Base-by-base conservation (phyloP, 2,888 invertebrate genomes). In the Noctua janthe region DNA sequence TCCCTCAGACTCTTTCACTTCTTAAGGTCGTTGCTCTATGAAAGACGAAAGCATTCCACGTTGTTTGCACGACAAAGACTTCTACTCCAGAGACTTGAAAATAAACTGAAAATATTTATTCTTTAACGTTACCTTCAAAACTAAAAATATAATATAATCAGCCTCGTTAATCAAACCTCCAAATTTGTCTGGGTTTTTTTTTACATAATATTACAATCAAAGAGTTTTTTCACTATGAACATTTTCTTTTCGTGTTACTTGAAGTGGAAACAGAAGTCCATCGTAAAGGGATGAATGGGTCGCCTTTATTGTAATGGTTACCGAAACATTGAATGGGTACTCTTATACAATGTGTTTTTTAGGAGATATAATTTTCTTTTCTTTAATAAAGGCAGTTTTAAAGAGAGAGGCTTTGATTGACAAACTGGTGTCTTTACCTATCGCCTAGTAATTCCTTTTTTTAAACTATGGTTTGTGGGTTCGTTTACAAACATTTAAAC, bases 231-330 rank as follows among this genome's bases (percentile, higher is more conserved):
- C 62, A 67, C 17, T 67, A 74, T 29, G 47, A 77, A 78, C 29
- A 67, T 86, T 81, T 80, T 76, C 79, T 87, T 87, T 86, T 78
- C 76, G 47, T 81, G 82, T 79, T 74, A 43, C 59, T 71, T 74
- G 75, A 78, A 74, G 87, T 87, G 89, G 59, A 85, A 87, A 85
- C 73, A 74, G 54, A 79, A 77, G 79, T 82, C 76, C 78, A 39
- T 71, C 70, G 71, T 81, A 79, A 86, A 82, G 51, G 80, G 64
- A 72, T 79, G 73, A 83, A 85, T 82, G 76, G 78, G 74, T 76
- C n/a, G 71, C 43, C 54, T 77, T 81, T 86, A 87, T 87, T 87
- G 79, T 87, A 80, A 81, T 78, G 72, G 67, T 81, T 78, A 80
- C 73, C 69, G 74, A 85, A 87, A 85, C 86, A 76, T 71, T 80